Percentiles rank a stretch among this genome's conserved stretches.
Evolutionary conservation across 1,140 invertebrate species (phyloP).

Genomic region (Drosophila saltans): DNA sequence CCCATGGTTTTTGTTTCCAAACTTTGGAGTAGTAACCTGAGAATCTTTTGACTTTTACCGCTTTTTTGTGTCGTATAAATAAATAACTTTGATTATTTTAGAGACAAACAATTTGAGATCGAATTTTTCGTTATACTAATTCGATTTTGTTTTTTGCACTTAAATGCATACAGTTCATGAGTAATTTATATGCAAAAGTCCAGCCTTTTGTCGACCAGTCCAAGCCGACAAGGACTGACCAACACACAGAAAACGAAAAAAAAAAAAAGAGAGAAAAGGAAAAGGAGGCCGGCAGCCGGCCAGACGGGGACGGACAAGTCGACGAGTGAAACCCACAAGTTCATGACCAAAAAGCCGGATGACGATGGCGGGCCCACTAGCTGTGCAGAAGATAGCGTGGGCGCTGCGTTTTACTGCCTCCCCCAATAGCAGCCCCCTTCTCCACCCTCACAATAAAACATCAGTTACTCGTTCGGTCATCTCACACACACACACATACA

Average conservation of each 20-base stretch:
- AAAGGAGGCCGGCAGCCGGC: neutral
- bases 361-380: constrained; percentile 35
- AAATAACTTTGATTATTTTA: constrained; percentile 37
- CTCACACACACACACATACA: neutral
- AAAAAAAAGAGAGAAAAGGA: neutral
- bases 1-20: constrained; percentile 41
- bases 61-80: constrained; percentile 12
- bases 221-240: constrained; percentile 8
- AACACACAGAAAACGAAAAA: neutral
- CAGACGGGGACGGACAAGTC: constrained; percentile 14
- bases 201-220: neutral
- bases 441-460: constrained; percentile 5
- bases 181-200: neutral
- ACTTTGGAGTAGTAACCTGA: constrained; percentile 41
- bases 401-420: constrained; percentile 31
- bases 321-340: constrained; percentile 62
- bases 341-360: constrained; percentile 76
- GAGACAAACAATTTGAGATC: constrained; percentile 1
- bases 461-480: constrained; percentile 11
- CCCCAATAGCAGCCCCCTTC: constrained; percentile 21
- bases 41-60: constrained; percentile 16
- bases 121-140: neutral
- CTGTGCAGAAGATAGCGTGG: constrained; percentile 55
- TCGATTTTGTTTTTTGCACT: neutral
- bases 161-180: neutral